Evolutionary conservation across 2,113 vertebrate genomes (phyloP).

Genomic region (Nesoenas mayeri): DNA sequence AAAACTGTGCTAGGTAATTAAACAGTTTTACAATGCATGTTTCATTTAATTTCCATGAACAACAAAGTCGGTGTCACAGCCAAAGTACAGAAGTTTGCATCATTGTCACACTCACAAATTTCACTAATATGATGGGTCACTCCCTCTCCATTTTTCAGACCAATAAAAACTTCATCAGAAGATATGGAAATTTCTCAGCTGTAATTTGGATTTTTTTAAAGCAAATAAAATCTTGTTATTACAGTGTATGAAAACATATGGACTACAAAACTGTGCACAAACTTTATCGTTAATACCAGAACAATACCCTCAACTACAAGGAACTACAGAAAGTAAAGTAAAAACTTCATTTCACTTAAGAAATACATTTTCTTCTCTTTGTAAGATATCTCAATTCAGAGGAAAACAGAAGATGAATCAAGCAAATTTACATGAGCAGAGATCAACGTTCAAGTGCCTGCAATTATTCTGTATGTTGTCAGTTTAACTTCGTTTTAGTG

Average conservation of each 20-base stretch:
- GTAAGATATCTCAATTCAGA: not conserved
- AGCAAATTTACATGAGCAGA: not conserved
- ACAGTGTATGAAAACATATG: not conserved
- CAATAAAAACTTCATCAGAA: not conserved
- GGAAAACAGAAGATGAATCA: not conserved
- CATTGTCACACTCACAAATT: not conserved
- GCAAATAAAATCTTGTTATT: not conserved
- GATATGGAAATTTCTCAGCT: not conserved
- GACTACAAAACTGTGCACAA: not conserved
- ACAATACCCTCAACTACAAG: not conserved
- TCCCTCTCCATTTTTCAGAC: not conserved
- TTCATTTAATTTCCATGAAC: not conserved
- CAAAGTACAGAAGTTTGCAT: not conserved
- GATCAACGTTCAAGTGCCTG: not conserved
- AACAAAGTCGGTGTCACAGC: not conserved
- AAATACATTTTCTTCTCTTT: not conserved
- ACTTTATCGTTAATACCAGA: not conserved
- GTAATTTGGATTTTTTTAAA: not conserved
- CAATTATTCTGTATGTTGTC: not conserved
- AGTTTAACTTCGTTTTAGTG: not conserved
- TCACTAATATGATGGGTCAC: not conserved
- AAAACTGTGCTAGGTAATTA: not conserved
- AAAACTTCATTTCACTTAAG: not conserved
- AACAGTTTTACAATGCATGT: not conserved
- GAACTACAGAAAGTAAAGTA: not conserved